Base-by-base conservation (phyloP, 2,797 vertebrate species). In the Parotocinclus haroldoi region DNA sequence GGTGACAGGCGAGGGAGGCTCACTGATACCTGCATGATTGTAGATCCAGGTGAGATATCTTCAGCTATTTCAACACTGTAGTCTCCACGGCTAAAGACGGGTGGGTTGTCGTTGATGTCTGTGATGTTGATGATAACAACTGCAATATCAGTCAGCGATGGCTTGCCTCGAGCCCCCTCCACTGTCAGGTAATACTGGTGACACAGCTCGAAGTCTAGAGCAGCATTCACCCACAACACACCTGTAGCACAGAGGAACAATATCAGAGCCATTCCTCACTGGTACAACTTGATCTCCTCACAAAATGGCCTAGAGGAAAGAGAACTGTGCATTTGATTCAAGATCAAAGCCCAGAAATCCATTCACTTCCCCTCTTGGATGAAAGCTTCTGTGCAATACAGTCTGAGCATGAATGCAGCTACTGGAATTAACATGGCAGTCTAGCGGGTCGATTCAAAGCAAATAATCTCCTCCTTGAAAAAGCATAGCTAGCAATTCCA, bases 41-140 rank as follows among this genome's bases (percentile, higher is more conserved):
- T 49, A 53, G 92, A 83, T 42, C 94, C 96, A 6, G 93, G 81
- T 0, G 81, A 69, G 52, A 89, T 84, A 6, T 95, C 93, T 82
- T 99, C 96, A 0, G 85, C 77, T 54, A 98, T 88, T 44, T 89
- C 88, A 0, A 84, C 3, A 0, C 81, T 83, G 76, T 96, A 94
- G 75, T 85, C 85, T 1, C 87, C 87, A 55, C 84, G 90, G 58
- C 79, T 79, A 68, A 98, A 99, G 65, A 80, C 82, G 0, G 96
- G 96, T 0, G 82, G 53, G 1, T 99, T 93, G 79, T 99, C 96
- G 0, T 98, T 99, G 63, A 95, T 78, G 50, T 99, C 96, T 0
- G 93, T 98, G 79, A 99, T 82, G 53, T 95, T 96, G 82, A 99
- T 86, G 75, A 96, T 82, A 0, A 98, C 85, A 7, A 88, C 95